Evolutionary conservation across 2,797 vertebrate species (phyloP), one percentile per base, ranked within the genome.

Genomic region (Melanogrammus aeglefinus): DNA sequence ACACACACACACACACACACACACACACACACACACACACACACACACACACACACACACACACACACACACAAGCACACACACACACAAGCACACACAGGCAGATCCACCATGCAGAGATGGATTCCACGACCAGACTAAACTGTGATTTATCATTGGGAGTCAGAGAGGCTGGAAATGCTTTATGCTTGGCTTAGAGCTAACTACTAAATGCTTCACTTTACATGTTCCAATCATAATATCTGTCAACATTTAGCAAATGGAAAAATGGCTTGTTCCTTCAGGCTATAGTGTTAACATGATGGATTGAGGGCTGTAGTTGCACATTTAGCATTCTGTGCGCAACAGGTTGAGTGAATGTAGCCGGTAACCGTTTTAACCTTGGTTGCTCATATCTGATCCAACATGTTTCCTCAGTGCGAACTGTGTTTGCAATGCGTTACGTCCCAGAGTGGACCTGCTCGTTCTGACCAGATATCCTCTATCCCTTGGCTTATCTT

Each of bases 31-130:
- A 14, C 2, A 21, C 27, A 12, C 2, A 2, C 31, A 5, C 24
- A 82, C 38, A 81, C 72, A 16, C 21, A 82, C 38, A 81, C 72
- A 75, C 21, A 16, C 24, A 82, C 38, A 80, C 57, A 75, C 21
- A 12, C 13, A 33, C 24, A 51, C 41, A 21, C 39, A 72, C 2
- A 35, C 24, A 71, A n/a, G 70, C 33, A 76, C 33, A 27, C 57
- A 70, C 63, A 39, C 36, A 77, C 6, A 63, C 6, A 63, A 21
- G 18, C 21, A 24, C 57, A 63, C 21, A 24, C 57, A 24, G 4
- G 14, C 21, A 24, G 21, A 63, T 63, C 21, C 18, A 2, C 63
- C 63, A 27, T 69, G 63, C 63, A 27, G 63, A 69, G 24, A 27
- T 24, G 63, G 63, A 69, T 69, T 27, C 27, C 24, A 69, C 9